Conservation (phyloP, 1,140 invertebrate species). For the Parasteatoda tepidariorum region DNA sequence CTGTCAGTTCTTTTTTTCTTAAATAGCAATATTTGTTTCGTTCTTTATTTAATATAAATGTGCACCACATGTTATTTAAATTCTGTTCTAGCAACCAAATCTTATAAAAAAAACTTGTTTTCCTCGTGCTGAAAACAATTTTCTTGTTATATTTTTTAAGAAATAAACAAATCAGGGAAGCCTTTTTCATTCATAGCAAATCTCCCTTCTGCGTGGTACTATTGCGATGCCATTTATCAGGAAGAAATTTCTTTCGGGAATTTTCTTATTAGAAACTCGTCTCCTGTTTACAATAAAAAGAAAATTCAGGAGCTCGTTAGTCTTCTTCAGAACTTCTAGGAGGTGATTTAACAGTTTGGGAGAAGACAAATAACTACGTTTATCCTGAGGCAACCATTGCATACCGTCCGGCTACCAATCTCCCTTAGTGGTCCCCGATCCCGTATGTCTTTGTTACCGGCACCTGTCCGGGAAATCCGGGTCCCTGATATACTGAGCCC, state of each 20-base stretch:
- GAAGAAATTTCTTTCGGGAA: not conserved
- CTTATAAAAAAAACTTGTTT: too few relatives aligned
- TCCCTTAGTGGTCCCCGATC: constrained; percentile 13
- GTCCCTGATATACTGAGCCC: constrained; percentile 38
- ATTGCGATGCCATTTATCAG: not conserved
- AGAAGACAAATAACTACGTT: constrained; percentile 36
- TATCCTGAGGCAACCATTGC: constrained; percentile 18
- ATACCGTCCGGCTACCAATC: constrained; percentile 22
- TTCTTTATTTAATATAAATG: too few relatives aligned
- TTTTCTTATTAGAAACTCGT: not conserved
- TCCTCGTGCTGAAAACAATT: too few relatives aligned
- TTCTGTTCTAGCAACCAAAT: too few relatives aligned
- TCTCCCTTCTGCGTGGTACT: too few relatives aligned
- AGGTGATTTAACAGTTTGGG: constrained; percentile 8
- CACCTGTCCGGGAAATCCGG: constrained; percentile 37
- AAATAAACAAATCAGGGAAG: too few relatives aligned
- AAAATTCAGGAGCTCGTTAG: not conserved
- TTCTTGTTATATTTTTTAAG: too few relatives aligned
- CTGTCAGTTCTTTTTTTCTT: too few relatives aligned
- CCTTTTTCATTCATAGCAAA: too few relatives aligned
- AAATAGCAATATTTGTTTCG: too few relatives aligned
- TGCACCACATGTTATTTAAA: too few relatives aligned
- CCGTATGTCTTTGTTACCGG: constrained; percentile 47
- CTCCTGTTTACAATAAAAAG: not conserved
- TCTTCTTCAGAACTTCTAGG: not conserved